phyloP scores from a whole-genome alignment of 2,888 invertebrate genomes.

The Fragum sueziense region DNA sequence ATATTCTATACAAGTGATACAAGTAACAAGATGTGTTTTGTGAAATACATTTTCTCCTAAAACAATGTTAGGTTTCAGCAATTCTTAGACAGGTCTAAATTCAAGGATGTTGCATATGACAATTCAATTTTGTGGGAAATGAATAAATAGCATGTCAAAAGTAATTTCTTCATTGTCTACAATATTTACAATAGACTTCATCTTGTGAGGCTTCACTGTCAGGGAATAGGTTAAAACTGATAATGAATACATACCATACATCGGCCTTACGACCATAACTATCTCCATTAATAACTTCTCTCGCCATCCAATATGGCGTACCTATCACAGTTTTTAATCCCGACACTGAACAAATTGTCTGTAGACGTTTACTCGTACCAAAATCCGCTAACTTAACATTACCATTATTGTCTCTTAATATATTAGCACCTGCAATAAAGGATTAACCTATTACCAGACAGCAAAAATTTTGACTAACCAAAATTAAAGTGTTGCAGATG shows the following conservation, averaged over 20 bases:
- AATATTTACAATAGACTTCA: not conserved
- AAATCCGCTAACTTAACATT: constrained; percentile 84
- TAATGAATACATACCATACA: constrained; percentile 80
- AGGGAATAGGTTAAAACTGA: not conserved
- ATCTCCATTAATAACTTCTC: constrained; percentile 82
- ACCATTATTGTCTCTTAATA: constrained; percentile 82
- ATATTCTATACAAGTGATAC: no score
- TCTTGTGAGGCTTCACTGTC: not conserved
- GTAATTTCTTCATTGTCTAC: not conserved
- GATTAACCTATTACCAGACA: no score
- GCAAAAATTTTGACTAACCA: no score
- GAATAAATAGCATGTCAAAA: no score
- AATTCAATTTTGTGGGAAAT: no score
- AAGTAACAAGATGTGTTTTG: no score
- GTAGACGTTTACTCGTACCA: constrained; percentile 83
- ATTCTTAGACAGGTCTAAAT: no score
- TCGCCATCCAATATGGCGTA: constrained; percentile 83
- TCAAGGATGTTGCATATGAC: no score
- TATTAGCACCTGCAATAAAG: constrained; percentile 82
- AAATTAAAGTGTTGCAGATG: no score
- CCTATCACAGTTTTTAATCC: constrained; percentile 79
- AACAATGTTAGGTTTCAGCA: no score
- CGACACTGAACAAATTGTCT: constrained; percentile 78
- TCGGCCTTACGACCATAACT: constrained; percentile 82
- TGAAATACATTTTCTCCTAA: no score